These are phyloP conservation scores for Drosophila lini DNA, from an alignment of 1,140 invertebrate genomes.

Conservation along the genomic window DNA sequence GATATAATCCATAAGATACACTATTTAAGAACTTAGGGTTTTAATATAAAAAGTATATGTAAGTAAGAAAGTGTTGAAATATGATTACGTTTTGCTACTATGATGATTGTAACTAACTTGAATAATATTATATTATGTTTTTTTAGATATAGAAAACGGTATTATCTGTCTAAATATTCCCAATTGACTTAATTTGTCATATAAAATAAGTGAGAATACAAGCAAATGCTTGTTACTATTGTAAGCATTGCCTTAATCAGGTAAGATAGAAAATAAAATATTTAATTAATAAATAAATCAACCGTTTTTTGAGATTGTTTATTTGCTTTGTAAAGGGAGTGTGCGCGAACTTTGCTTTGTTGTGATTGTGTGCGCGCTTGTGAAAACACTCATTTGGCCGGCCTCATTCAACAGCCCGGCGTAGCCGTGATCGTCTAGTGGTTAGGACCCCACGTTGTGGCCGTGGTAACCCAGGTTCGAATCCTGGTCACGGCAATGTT, in stretches of 20 bases:
- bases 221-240: neutral
- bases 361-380: neutral
- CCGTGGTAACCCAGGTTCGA: constrained; percentile 97
- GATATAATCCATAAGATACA: neutral
- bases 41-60: neutral
- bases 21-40: neutral
- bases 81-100: neutral
- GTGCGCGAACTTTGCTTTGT: constrained; percentile 3
- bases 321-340: neutral
- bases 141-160: neutral
- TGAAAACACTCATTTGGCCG: constrained; percentile 43
- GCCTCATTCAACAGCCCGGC: too few species aligned
- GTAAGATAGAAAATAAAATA: neutral
- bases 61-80: neutral
- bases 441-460: constrained; percentile 91
- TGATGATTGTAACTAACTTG: neutral
- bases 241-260: neutral
- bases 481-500: constrained; percentile 95
- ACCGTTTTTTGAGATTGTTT: neutral
- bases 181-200: neutral
- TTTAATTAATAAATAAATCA: neutral
- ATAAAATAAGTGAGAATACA: neutral
- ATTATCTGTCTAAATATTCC: neutral
- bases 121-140: too few species aligned
- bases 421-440: too few species aligned